Base-by-base conservation (phyloP, 2,888 invertebrate genomes). In the Prosopocoilus inquinatus region DNA sequence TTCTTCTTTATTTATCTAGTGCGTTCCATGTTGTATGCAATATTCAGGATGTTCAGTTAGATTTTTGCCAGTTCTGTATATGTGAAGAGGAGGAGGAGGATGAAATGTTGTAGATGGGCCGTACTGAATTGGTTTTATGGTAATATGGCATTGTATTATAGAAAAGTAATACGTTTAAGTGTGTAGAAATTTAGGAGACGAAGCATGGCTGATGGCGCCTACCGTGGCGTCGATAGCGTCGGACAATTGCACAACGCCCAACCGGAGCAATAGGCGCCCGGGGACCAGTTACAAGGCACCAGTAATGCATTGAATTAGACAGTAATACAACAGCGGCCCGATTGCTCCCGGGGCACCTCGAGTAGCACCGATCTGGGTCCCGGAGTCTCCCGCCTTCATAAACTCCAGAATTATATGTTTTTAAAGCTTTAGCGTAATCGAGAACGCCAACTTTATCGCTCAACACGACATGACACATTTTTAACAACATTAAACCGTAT, bases 301-400 rank as follows among this genome's bases (percentile, higher is more conserved):
- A 73, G 76, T 80, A 80, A 80, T 80, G 81, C 80, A 80, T 81
- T 80, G 80, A 81, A 81, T 81, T 81, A 81, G 80, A 80, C 79
- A 78, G 80, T 80, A 80, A 80, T 80, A 80, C 79, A 80, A 73
- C 72, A 70, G 71, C 70, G 70, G 64, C 66, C 66, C 71, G 70
- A 74, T 74, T 71, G 71, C 69, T 70, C 71, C 72, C 72, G 59
- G 57, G 55, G 66, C 70, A 57, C 62, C 63, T 59, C 59, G 60
- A 60, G 58, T 59, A 64, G 65, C 64, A 64, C 67, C 65, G 64
- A 64, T 65, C 64, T 61, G 65, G 62, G 61, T 58, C 66, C 65
- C 60, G 50, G 59, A 58, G 60, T 60, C 66, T 62, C 59, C 65
- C 58, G 60, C 61, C 63, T 66, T 65, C 64, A 65, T 66, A 66